Evolutionary conservation across 2,888 invertebrate genomes (phyloP).

Genomic region (Osmoderma eremita): DNA sequence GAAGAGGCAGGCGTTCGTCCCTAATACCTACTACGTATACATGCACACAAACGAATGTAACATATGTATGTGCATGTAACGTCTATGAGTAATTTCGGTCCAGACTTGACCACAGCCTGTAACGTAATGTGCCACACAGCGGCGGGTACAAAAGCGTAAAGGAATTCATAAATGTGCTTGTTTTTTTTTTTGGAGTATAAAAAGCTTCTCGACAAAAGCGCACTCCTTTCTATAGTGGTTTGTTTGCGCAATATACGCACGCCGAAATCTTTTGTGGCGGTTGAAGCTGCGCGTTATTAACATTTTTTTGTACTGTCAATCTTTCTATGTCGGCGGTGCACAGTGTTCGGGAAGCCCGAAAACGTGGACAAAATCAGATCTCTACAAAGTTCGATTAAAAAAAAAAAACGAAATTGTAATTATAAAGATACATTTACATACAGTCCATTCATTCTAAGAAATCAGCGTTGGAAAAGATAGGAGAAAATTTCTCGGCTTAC

Average conservation of each 20-base stretch:
- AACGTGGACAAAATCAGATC: too few relatives aligned
- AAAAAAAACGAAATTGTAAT: too few relatives aligned
- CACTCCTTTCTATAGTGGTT: conserved; percentile 1
- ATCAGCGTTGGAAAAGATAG: too few relatives aligned
- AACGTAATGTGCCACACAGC: conserved; percentile 1
- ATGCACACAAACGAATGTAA: background rate
- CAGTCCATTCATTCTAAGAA: too few relatives aligned
- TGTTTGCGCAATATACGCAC: conserved; percentile 12
- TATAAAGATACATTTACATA: too few relatives aligned
- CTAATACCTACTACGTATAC: background rate
- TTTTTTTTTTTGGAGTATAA: conserved; percentile 17
- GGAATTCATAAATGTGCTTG: conserved; percentile 13
- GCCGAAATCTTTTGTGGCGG: conserved; percentile 15
- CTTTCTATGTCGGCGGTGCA: too few relatives aligned
- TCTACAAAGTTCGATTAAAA: too few relatives aligned
- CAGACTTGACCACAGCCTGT: conserved; percentile 27
- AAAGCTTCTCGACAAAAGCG: background rate
- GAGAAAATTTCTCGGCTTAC: too few relatives aligned
- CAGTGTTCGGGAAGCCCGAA: too few relatives aligned
- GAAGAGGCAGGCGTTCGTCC: conserved; percentile 11
- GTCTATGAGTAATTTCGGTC: conserved; percentile 22
- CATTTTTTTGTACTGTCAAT: too few relatives aligned
- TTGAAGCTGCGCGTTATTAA: too few relatives aligned
- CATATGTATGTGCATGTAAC: background rate
- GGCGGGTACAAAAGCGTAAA: conserved; percentile 16